phyloP scores from a whole-genome alignment of 2,797 vertebrate species.

The Lateolabrax maculatus region DNA sequence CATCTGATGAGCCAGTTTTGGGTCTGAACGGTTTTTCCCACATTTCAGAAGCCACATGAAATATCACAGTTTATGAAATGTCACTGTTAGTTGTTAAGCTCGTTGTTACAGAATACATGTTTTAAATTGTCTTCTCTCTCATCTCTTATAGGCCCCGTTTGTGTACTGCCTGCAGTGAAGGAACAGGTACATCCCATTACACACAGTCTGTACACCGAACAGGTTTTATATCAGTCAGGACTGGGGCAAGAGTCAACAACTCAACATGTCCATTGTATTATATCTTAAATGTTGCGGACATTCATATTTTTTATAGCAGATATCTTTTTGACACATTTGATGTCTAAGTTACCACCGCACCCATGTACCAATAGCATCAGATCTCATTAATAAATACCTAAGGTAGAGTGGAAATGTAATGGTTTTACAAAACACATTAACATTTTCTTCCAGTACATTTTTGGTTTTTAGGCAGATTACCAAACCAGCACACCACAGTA shows the following conservation, averaged over 20 bases:
- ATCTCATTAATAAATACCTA: not conserved
- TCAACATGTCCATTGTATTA: not conserved
- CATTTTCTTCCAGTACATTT: too few relatives aligned
- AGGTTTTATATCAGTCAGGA: too few relatives aligned
- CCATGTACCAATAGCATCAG: not conserved
- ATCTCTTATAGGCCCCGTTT: conserved; percentile 36
- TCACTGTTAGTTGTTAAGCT: fast-evolving
- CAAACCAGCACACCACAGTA: too few relatives aligned
- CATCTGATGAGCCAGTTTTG: not conserved
- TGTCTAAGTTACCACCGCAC: too few relatives aligned
- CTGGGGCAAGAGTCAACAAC: too few relatives aligned
- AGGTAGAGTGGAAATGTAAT: too few relatives aligned
- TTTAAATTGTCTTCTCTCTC: conserved; percentile 5
- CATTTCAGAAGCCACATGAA: not conserved
- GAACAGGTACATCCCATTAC: conserved; percentile 40
- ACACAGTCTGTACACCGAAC: not conserved
- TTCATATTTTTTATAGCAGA: not conserved
- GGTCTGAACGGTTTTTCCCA: too few relatives aligned
- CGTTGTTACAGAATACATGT: not conserved
- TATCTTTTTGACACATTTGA: not conserved
- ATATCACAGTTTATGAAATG: not conserved
- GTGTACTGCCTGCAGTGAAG: not conserved
- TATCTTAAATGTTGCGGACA: not conserved
- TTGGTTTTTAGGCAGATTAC: too few relatives aligned
- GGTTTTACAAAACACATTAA: too few relatives aligned